Evolutionary conservation across 2,888 invertebrate genomes (phyloP).

Genomic region (Laspeyria flexula): DNA sequence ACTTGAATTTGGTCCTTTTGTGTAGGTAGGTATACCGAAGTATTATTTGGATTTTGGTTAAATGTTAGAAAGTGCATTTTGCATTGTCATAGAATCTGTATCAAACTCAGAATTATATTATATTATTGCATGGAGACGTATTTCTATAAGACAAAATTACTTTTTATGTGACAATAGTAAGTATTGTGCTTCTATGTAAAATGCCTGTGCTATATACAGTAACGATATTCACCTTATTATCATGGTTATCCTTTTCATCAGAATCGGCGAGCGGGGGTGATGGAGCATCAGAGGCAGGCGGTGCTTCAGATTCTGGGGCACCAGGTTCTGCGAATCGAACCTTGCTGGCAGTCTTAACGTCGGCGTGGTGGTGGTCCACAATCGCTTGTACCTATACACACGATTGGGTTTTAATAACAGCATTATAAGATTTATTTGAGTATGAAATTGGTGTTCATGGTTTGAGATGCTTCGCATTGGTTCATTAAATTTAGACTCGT

Average conservation of each 20-base stretch:
- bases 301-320: slow-evolving; percentile 67
- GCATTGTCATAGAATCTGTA: not conserved
- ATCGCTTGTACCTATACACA: slow-evolving; percentile 94
- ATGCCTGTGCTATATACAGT: slow-evolving; percentile 9
- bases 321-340: slow-evolving; percentile 94
- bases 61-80: not conserved
- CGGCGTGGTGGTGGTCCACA: slow-evolving; percentile 95
- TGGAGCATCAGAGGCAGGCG: slow-evolving; percentile 78
- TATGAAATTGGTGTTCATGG: not conserved
- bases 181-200: slow-evolving; percentile 13
- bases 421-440: not conserved
- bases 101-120: not conserved
- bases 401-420: not conserved
- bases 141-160: not conserved
- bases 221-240: slow-evolving; percentile 79
- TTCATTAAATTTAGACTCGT: no score
- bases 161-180: not conserved
- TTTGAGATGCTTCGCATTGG: not conserved
- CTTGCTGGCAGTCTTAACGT: slow-evolving; percentile 92
- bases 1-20: no score
- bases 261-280: slow-evolving; percentile 79
- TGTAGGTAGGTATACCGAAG: no score
- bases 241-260: slow-evolving; percentile 79
- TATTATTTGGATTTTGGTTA: not conserved
- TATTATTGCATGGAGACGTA: no score